Conservation (phyloP, 2,888 invertebrate genomes). For the Buathra laborator region DNA sequence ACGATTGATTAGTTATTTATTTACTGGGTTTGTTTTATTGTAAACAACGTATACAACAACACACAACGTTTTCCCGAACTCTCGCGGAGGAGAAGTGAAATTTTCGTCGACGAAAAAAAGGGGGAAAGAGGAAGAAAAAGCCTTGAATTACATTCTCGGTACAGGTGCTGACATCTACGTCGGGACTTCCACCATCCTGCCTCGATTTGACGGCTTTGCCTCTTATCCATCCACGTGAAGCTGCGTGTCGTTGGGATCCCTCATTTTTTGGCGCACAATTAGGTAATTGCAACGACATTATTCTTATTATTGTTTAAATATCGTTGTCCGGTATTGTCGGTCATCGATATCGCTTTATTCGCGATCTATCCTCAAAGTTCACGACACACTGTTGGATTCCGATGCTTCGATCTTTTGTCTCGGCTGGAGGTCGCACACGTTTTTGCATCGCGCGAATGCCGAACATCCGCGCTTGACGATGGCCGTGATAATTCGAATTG, state of each 20-base stretch:
- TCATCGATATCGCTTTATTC: background rate
- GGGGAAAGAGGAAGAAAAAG: background rate
- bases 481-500: conserved; percentile 47
- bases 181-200: conserved; percentile 25
- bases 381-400: background rate
- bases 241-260: conserved; percentile 74
- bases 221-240: conserved; percentile 77
- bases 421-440: conserved; percentile 71
- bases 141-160: background rate
- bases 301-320: background rate
- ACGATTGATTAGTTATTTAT: background rate
- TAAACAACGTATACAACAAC: conserved; percentile 17
- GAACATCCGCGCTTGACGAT: conserved; percentile 18
- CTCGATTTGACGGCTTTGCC: conserved; percentile 68
- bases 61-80: background rate
- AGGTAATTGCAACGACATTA: conserved; percentile 73
- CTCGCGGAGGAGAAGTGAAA: background rate
- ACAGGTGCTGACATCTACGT: conserved; percentile 64
- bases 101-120: background rate
- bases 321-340: background rate
- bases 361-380: background rate
- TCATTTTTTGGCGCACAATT: conserved; percentile 80
- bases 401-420: conserved; percentile 62
- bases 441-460: conserved; percentile 60
- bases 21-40: background rate